Percentiles rank a stretch among this genome's conserved stretches.
These are phyloP conservation scores for Gymnocephalus cernua DNA, from an alignment of 2,113 vertebrate species.

Conservation along the genomic window DNA sequence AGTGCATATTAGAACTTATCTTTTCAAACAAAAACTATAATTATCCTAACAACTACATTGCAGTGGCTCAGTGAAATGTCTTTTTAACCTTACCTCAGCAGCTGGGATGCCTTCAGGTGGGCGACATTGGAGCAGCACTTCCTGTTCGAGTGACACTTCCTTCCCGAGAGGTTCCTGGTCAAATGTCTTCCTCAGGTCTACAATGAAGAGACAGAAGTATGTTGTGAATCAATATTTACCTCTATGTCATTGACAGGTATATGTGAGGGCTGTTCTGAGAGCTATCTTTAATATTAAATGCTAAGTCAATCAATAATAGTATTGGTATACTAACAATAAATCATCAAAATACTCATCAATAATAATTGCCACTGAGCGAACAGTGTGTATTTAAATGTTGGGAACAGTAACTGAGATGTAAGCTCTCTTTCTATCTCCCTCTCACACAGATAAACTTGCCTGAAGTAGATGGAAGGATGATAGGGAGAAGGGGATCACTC, in stretches of 20 bases:
- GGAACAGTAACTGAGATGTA: conserved; percentile 11
- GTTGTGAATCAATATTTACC: conserved; percentile 10
- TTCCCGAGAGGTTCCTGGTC: conserved; percentile 97
- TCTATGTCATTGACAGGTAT: background rate
- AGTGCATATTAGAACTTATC: background rate
- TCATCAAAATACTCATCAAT: conserved; percentile 9
- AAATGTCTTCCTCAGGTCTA: conserved; percentile 96
- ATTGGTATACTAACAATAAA: conserved; percentile 1
- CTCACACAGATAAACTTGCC: conserved; percentile 24
- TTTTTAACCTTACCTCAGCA: conserved; percentile 89
- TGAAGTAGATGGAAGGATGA: conserved; percentile 48
- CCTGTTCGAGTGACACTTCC: conserved; percentile 95
- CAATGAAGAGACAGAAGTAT: conserved; percentile 29
- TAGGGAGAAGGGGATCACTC: conserved; percentile 54
- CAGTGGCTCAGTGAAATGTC: conserved; percentile 6
- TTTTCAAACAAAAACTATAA: conserved; percentile 6
- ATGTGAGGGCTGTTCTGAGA: conserved; percentile 3
- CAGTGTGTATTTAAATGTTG: conserved; percentile 11
- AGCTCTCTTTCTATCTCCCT: conserved; percentile 3
- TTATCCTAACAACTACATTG: background rate
- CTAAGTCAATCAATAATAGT: conserved; percentile 7
- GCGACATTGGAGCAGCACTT: conserved; percentile 96
- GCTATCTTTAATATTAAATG: conserved; percentile 12
- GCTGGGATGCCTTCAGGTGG: conserved; percentile 97
- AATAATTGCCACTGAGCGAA: background rate